Base-by-base conservation (phyloP, 2,888 invertebrate genomes). In the Shargacucullia verbasci region DNA sequence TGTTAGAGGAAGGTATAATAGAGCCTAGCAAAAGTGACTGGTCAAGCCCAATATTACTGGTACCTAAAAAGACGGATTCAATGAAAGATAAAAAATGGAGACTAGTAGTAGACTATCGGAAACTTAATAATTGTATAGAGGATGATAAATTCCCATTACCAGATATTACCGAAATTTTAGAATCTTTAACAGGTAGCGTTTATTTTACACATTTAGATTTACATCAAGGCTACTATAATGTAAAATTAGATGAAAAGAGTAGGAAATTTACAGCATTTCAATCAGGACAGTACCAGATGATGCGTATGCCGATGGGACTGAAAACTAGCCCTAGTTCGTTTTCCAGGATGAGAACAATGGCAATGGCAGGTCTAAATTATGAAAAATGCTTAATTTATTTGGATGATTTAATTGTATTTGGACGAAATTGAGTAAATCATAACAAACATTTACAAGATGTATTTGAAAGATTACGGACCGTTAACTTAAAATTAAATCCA, bases 401-500 rank as follows among this genome's bases (percentile, higher is more conserved):
- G 10, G 44, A 52, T 29, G 52, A 52, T 14, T 8, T 52, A 11
- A 37, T 52, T 9, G 27, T 52, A 9, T 44, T 40, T 37, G 44
- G 52, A 15, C 25, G 35, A n/a, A 20, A 10, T 1, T 15, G 37
- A 38, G 11, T 29, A 14, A 14, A 4, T 5, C 44, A 52, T 11
- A 44, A 52, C 14, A 52, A 44, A 44, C 43, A 37, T 10, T 27
- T 50, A 13, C 12, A 1, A 13, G 41, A 50, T 7, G 50, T 45
- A 5, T 53, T 53, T 45, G 38, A 31, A 25, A 29, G 31, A 31
- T 35, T 53, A 11, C 29, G 45, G 6, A 39, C 9, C 10, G 38
- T 38, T 6, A 45, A 53, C 7, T 12, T 52, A 10, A 52, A 53
- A n/a, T 46, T 46, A 14, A 52, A 58, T 13, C 41, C 50, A 11